Conservation (phyloP, 2,888 invertebrate species). For the Drosophila nigricruria region DNA sequence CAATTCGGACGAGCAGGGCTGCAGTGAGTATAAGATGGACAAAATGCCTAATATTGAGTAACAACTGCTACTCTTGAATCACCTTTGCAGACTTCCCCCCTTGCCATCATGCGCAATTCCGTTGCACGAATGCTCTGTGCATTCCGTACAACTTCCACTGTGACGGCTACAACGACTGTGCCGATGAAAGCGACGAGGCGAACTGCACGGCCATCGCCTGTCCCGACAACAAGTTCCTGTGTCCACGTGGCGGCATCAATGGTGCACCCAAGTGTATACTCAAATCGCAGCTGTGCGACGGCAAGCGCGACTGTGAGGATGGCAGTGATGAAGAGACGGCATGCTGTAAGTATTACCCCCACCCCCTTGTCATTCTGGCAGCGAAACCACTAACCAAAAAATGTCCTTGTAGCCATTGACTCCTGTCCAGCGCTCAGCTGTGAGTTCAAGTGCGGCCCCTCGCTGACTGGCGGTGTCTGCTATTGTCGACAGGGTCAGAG, state of each 20-base stretch:
- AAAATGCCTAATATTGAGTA: constrained; percentile 4
- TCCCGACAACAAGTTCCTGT: constrained; percentile 95
- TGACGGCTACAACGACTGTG: constrained; percentile 94
- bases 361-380: background rate
- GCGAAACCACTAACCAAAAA: background rate
- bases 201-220: constrained; percentile 95
- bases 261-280: constrained; percentile 95
- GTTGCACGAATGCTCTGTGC: constrained; percentile 96
- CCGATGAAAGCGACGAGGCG: constrained; percentile 95
- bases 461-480: constrained; percentile 95
- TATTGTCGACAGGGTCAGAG: constrained; percentile 94
- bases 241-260: constrained; percentile 90
- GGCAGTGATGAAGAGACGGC: constrained; percentile 95
- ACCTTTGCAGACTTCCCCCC: constrained; percentile 91
- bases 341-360: constrained; percentile 90
- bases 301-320: constrained; percentile 95
- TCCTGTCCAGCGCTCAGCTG: constrained; percentile 95
- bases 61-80: background rate
- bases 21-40: constrained; percentile 89
- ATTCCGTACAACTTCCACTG: constrained; percentile 95
- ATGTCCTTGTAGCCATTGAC: constrained; percentile 88
- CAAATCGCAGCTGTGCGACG: constrained; percentile 94
- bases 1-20: constrained; percentile 95
- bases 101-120: constrained; percentile 95
- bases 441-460: constrained; percentile 96